These are phyloP conservation scores for Hydractinia echinata DNA, from an alignment of 30 jellyfish, hydroid and myxozoan species.

Conservation along the genomic window DNA sequence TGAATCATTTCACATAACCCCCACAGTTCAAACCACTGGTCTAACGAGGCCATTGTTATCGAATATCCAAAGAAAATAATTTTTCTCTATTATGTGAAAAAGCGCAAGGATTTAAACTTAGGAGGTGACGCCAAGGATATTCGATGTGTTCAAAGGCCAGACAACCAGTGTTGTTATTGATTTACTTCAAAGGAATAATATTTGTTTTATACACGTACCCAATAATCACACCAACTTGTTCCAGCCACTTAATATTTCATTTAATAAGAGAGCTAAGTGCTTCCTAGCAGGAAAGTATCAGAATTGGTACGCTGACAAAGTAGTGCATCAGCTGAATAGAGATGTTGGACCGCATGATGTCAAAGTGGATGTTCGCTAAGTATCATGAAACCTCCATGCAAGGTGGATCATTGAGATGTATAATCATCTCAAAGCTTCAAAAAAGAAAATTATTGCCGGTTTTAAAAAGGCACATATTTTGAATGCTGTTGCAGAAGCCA, in stretches of 20 bases:
- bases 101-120: constrained; percentile 35
- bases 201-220: constrained; percentile 16
- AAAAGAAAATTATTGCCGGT: background rate
- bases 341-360: constrained; percentile 16
- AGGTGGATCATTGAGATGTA: background rate
- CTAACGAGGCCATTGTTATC: constrained; percentile 37
- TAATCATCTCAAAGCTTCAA: background rate
- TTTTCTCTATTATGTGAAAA: background rate
- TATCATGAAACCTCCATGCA: background rate
- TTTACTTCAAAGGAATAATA: background rate
- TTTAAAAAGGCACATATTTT: background rate
- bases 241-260: constrained; percentile 35
- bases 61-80: constrained; percentile 36
- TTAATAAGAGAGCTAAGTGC: constrained; percentile 28
- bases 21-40: constrained; percentile 53
- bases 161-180: constrained; percentile 36
- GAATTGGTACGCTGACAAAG: constrained; percentile 27
- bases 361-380: background rate
- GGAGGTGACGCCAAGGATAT: constrained; percentile 36
- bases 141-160: constrained; percentile 52
- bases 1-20: constrained; percentile 40
- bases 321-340: constrained; percentile 6
- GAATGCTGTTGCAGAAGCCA: background rate
- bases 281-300: constrained; percentile 25
- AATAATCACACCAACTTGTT: constrained; percentile 26